Evolutionary conservation across 2,113 vertebrate species (phyloP).

Genomic region (Phaethornis superciliosus): DNA sequence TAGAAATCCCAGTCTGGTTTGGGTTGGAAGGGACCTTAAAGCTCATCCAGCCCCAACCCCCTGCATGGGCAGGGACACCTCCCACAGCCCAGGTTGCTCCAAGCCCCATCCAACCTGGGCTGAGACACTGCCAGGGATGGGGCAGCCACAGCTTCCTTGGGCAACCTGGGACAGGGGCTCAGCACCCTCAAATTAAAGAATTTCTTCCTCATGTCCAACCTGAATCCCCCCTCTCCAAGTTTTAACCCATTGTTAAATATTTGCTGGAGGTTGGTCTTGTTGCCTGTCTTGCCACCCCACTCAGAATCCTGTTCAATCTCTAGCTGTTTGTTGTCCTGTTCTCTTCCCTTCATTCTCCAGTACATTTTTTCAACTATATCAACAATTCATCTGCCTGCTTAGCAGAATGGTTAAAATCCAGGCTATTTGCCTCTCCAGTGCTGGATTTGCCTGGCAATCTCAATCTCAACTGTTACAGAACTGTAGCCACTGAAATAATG

Average conservation of each 20-base stretch:
- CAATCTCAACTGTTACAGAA: not conserved
- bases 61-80: too few species aligned
- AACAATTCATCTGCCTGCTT: not conserved
- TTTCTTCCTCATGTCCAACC: too few species aligned
- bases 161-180: too few species aligned
- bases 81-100: too few species aligned
- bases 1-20: too few species aligned
- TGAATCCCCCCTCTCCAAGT: too few species aligned
- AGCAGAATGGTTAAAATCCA: not conserved
- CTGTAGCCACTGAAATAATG: not conserved
- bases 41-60: too few species aligned
- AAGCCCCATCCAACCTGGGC: too few species aligned
- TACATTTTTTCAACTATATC: not conserved
- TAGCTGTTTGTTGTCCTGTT: not conserved
- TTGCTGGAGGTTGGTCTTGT: not conserved
- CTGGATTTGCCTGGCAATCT: not conserved
- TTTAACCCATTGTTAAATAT: not conserved
- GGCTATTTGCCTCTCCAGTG: not conserved
- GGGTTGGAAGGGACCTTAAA: too few species aligned
- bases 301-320: not conserved
- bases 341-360: not conserved
- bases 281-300: not conserved
- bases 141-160: too few species aligned
- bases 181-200: too few species aligned
- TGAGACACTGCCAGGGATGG: too few species aligned